Evolutionary conservation across 2,113 vertebrate species (phyloP).

Genomic region (Chrysochloris asiatica): DNA sequence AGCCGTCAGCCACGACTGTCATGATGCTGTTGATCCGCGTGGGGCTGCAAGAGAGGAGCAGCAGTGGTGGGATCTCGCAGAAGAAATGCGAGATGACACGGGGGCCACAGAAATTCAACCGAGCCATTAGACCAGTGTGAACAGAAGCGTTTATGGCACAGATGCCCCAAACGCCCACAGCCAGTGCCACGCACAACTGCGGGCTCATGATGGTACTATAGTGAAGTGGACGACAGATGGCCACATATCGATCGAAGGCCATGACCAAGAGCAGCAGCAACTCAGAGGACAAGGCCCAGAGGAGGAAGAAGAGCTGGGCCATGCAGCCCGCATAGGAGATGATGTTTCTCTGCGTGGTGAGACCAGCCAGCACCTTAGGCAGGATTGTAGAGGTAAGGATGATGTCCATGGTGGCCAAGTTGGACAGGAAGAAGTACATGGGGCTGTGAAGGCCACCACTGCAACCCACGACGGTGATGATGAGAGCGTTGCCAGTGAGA

Average conservation of each 20-base stretch:
- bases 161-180: not conserved
- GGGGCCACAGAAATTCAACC: slow-evolving; percentile 34
- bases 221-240: slow-evolving; percentile 56
- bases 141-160: not conserved
- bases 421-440: slow-evolving; percentile 52
- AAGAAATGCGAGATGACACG: slow-evolving; percentile 38
- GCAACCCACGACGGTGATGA: not conserved
- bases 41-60: slow-evolving; percentile 38
- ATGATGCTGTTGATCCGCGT: slow-evolving; percentile 20
- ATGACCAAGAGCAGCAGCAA: slow-evolving; percentile 50
- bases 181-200: not conserved
- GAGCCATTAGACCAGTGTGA: not conserved
- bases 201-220: slow-evolving; percentile 44
- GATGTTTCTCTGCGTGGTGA: not conserved
- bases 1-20: not conserved
- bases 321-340: slow-evolving; percentile 30
- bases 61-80: slow-evolving; percentile 26
- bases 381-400: slow-evolving; percentile 15
- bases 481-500: not conserved
- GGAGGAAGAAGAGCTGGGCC: slow-evolving; percentile 42
- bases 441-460: not conserved
- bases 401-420: slow-evolving; percentile 46
- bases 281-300: not conserved
- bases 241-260: slow-evolving; percentile 58
- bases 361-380: slow-evolving; percentile 9